These are phyloP conservation scores for Caretta caretta DNA, from an alignment of 2,113 vertebrate species.

Conservation along the genomic window DNA sequence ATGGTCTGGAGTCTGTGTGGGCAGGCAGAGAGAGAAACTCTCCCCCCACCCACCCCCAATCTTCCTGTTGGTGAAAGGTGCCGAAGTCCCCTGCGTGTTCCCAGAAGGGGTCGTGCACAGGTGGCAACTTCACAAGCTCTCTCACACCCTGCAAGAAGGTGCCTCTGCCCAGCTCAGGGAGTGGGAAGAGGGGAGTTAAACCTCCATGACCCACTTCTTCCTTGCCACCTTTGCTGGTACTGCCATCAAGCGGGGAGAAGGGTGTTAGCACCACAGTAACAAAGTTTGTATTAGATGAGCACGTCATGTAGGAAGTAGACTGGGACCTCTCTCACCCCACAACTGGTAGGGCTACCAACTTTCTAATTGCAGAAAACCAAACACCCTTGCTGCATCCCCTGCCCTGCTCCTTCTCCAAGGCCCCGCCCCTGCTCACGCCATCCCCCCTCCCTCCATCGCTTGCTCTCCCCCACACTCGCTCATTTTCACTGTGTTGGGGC, in stretches of 20 bases:
- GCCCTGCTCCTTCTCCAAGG: too few species aligned
- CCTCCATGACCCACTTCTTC: neutral
- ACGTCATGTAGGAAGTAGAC: neutral
- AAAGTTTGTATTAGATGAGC: neutral
- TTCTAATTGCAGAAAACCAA: too few species aligned
- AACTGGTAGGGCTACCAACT: too few species aligned
- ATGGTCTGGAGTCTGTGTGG: neutral
- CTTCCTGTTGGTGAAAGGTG: neutral
- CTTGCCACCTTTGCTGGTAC: rapidly evolving
- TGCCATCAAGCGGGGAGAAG: too few species aligned
- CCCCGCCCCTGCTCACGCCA: too few species aligned
- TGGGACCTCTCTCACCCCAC: neutral
- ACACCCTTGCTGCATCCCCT: too few species aligned
- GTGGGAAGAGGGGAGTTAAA: neutral
- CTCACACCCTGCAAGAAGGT: too few species aligned
- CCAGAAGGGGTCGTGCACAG: neutral
- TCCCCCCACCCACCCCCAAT: neutral
- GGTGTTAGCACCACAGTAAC: neutral
- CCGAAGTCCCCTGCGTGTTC: neutral
- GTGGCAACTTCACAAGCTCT: neutral
- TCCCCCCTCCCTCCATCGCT: too few species aligned
- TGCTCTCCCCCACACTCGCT: too few species aligned
- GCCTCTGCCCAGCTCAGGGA: neutral
- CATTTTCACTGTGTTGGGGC: too few species aligned
- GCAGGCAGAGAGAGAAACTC: neutral